Base-by-base conservation (phyloP, 2,113 vertebrate genomes). In the Tachycineta bicolor region DNA sequence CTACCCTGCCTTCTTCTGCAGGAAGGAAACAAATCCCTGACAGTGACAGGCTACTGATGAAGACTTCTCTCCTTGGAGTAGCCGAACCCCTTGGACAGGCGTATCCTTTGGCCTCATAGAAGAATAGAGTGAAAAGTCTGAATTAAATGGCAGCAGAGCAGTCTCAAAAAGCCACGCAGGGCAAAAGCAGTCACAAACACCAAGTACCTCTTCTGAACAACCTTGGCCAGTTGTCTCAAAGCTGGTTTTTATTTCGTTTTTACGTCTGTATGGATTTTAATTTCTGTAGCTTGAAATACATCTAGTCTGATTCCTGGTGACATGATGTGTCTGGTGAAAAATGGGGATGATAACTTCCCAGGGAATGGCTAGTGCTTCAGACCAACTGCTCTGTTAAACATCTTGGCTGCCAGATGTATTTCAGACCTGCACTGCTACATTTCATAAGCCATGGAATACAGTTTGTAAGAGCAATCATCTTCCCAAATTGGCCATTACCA, bases 401-500 rank as follows among this genome's bases (percentile, higher is more conserved):
- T 86, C 60, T 90, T 70, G 76, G 85, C 94, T 94, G 95, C 83
- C 96, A 95, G 90, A 95, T 94, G 69, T 80, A 91, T 96, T 97
- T 97, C 94, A 95, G 71, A 96, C 83, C 93, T 95, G 87, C 80
- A 78, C 71, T 94, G 85, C 95, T 97, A 85, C 93, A 90, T 96
- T 95, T 97, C 96, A 97, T 96, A 97, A 97, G 80, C 97, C 52
- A 19, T 73, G 84, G 95, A 97, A 96, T 92, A 97, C 69, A 96
- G 97, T 98, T 97, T 97, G 96, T 97, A 98, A 97, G 97, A 97
- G 97, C 96, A 98, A 97, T 98, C 94, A 96, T 98, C 96, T 96
- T 96, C 96, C 96, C 97, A 98, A 98, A 98, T 98, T 98, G 97
- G 97, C 97, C 97, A 97, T 98, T 98, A 98, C 94, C 96, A 97